Evolutionary conservation across 2,888 invertebrate species (phyloP).

Genomic region (Gastrophysa polygoni): DNA sequence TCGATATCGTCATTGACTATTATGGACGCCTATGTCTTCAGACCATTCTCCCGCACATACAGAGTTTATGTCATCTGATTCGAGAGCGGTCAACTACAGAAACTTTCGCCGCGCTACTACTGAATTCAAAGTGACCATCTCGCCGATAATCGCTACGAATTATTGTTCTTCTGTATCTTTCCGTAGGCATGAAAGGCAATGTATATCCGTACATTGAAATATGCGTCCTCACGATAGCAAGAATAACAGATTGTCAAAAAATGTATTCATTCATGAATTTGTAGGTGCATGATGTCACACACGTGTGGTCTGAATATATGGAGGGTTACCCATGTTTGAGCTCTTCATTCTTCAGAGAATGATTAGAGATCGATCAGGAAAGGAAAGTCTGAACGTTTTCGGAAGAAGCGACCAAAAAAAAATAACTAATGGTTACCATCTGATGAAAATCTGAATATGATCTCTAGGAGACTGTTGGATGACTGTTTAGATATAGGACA

Average conservation of each 20-base stretch:
- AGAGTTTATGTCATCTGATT: conserved; percentile 48
- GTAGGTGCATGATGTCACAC: too few species aligned
- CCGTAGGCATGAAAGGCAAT: background rate
- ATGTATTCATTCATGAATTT: background rate
- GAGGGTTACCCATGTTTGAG: too few species aligned
- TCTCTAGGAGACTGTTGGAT: too few species aligned
- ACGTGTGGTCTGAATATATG: too few species aligned
- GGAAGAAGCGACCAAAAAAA: too few species aligned
- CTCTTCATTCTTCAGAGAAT: too few species aligned
- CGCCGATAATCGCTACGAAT: conserved; percentile 18
- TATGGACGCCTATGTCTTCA: background rate
- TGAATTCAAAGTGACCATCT: conserved; percentile 22
- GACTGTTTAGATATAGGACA: too few species aligned
- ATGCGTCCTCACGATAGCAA: background rate
- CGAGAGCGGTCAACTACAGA: conserved; percentile 30
- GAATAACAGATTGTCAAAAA: background rate
- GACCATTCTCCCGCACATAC: conserved; percentile 42
- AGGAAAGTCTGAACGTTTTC: too few species aligned
- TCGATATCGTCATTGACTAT: too few species aligned
- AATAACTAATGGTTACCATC: too few species aligned
- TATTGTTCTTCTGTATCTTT: conserved; percentile 17
- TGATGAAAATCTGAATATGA: too few species aligned
- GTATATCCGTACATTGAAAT: background rate
- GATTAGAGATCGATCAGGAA: too few species aligned
- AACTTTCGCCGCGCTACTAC: conserved; percentile 26